Conservation (phyloP, 2,113 vertebrate genomes). For the Sorex araneus region DNA sequence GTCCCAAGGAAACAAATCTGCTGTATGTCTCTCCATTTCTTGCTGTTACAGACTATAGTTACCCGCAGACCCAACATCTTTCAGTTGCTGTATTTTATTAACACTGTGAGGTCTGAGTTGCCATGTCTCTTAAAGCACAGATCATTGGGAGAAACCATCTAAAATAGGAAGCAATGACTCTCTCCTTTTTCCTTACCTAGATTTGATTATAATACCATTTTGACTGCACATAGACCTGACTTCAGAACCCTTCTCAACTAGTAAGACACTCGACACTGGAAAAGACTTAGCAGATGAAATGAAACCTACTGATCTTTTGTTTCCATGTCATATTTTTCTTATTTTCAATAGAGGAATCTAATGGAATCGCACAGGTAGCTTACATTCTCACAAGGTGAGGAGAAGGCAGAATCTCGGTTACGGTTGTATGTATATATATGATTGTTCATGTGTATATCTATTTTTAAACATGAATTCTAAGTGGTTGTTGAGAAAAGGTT, state of each 20-base stretch:
- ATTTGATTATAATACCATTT: not conserved
- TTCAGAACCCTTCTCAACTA: not conserved
- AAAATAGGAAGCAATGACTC: not conserved
- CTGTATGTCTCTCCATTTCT: not conserved
- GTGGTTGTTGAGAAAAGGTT: not conserved
- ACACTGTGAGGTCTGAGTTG: not conserved
- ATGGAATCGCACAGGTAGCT: not conserved
- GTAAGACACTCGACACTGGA: not conserved
- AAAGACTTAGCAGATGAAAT: not conserved
- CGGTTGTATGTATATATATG: not conserved
- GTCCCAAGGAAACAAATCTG: not conserved
- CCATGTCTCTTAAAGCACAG: not conserved
- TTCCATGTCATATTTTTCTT: not conserved
- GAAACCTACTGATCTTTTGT: not conserved
- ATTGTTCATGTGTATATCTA: not conserved
- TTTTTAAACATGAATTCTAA: not conserved
- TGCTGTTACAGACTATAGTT: not conserved
- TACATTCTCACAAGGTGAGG: not conserved
- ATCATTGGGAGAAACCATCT: not conserved
- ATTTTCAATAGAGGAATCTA: not conserved
- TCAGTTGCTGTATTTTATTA: conserved; percentile 22
- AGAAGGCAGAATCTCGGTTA: not conserved
- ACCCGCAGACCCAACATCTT: not conserved
- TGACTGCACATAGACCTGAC: not conserved
- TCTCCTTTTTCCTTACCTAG: not conserved